Percentiles rank a stretch among this genome's conserved stretches.
These are phyloP conservation scores for Notospermus geniculatus DNA, from an alignment of 1,140 invertebrate species.

Conservation along the genomic window DNA sequence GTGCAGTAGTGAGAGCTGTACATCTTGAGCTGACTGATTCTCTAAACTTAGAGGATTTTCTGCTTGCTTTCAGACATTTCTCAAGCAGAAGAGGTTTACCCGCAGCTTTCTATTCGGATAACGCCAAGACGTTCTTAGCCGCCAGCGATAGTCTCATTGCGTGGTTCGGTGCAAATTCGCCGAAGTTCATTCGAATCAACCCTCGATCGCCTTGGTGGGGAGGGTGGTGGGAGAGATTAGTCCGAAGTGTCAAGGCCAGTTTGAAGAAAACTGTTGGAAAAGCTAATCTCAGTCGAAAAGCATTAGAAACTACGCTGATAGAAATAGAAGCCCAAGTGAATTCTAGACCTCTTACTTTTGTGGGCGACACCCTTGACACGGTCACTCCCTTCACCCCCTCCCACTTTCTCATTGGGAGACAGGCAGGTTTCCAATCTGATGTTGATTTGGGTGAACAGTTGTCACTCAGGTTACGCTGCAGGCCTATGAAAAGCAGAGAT, in stretches of 20 bases:
- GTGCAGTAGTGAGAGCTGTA: not conserved
- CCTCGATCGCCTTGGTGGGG: not conserved
- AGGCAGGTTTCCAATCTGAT: too few species aligned
- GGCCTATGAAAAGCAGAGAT: too few species aligned
- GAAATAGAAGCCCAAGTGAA: not conserved
- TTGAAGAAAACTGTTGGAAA: not conserved
- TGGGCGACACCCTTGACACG: not conserved
- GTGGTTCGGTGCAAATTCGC: too few species aligned
- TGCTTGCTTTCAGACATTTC: not conserved
- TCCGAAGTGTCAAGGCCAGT: not conserved
- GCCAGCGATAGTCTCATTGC: too few species aligned
- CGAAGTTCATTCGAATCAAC: not conserved
- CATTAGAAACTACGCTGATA: not conserved
- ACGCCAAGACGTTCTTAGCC: too few species aligned
- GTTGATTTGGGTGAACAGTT: too few species aligned
- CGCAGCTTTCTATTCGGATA: not conserved
- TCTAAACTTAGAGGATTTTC: not conserved
- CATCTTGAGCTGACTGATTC: not conserved
- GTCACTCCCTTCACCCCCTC: not conserved
- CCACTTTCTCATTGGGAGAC: not conserved
- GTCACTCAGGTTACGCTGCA: too few species aligned
- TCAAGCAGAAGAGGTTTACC: not conserved
- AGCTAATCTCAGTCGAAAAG: not conserved
- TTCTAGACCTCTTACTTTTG: not conserved
- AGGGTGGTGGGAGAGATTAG: too few species aligned